phyloP scores from a whole-genome alignment of 2,797 vertebrate genomes.

The Acomys russatus region DNA sequence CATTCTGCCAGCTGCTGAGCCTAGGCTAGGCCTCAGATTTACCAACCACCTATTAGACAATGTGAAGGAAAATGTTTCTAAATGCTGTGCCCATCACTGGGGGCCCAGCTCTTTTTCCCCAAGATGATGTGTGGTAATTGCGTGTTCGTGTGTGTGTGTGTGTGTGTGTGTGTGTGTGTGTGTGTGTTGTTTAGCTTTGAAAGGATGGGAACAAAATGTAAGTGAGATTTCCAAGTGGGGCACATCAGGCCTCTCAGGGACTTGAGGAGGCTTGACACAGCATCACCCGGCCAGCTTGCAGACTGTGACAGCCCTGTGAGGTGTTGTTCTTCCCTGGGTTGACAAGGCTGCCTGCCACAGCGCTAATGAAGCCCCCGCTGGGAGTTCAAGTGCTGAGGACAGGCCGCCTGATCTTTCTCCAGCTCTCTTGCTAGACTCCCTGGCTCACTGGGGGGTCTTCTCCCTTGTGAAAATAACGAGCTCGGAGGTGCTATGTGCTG shows the following conservation, averaged over 20 bases:
- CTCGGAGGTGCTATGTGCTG: not conserved
- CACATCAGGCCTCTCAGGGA: not conserved
- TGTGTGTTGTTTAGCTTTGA: not conserved
- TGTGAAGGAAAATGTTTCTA: accelerated
- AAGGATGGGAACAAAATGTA: not conserved
- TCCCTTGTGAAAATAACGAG: not conserved
- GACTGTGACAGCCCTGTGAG: not conserved
- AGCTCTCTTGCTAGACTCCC: not conserved
- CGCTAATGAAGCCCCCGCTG: not conserved
- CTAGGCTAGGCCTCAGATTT: not conserved
- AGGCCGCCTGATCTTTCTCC: not conserved
- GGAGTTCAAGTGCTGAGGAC: not conserved
- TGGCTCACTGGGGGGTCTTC: not conserved
- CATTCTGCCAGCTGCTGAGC: no score
- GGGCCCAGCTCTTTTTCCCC: not conserved
- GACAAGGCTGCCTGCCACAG: not conserved
- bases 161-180: not conserved
- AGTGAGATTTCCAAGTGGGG: not conserved
- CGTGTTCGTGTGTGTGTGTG: not conserved
- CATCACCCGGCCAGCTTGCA: not conserved
- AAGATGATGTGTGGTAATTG: not conserved
- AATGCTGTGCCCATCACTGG: accelerated
- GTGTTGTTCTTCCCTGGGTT: not conserved
- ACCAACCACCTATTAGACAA: not conserved
- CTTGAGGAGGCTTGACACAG: accelerated